These are phyloP conservation scores for Psettodes erumei DNA, from an alignment of 2,113 vertebrate genomes.

Conservation along the genomic window DNA sequence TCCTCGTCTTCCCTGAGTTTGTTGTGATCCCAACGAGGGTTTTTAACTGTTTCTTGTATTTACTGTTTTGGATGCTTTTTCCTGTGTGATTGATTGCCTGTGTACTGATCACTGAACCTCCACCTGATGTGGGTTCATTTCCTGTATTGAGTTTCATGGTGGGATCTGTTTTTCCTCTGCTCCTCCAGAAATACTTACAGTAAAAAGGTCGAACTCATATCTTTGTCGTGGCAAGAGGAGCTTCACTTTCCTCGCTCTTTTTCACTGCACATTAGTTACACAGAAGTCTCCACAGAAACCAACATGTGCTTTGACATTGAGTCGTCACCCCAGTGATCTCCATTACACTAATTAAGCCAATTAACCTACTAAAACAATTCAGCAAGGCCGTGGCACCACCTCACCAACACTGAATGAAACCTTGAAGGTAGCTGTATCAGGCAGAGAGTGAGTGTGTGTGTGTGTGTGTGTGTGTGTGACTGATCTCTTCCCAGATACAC, in stretches of 20 bases:
- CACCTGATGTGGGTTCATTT: too few species aligned
- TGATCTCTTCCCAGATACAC: slow-evolving; percentile 79
- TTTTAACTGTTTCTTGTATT: too few species aligned
- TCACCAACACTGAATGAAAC: slow-evolving; percentile 56
- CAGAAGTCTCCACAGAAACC: slow-evolving; percentile 32
- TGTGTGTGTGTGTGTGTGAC: slow-evolving; percentile 68
- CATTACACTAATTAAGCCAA: slow-evolving; percentile 74
- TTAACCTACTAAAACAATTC: slow-evolving; percentile 77
- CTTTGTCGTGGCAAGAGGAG: neutral
- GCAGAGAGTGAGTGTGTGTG: too few species aligned
- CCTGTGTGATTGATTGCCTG: too few species aligned
- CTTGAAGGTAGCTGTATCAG: slow-evolving; percentile 73
- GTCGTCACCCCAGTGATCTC: slow-evolving; percentile 67
- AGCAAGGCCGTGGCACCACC: slow-evolving; percentile 56
- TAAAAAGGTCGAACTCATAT: neutral
- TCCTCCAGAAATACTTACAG: neutral
- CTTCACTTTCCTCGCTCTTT: slow-evolving; percentile 2
- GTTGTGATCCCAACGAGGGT: too few species aligned
- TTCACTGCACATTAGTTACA: slow-evolving; percentile 13
- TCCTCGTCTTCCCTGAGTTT: too few species aligned
- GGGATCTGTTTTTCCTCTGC: slow-evolving; percentile 12
- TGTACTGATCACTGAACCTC: too few species aligned
- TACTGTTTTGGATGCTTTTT: too few species aligned
- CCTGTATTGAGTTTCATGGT: too few species aligned
- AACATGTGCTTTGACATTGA: slow-evolving; percentile 58